Evolutionary conservation across 2,888 invertebrate species (phyloP).

Genomic region (Prosapia bicincta): DNA sequence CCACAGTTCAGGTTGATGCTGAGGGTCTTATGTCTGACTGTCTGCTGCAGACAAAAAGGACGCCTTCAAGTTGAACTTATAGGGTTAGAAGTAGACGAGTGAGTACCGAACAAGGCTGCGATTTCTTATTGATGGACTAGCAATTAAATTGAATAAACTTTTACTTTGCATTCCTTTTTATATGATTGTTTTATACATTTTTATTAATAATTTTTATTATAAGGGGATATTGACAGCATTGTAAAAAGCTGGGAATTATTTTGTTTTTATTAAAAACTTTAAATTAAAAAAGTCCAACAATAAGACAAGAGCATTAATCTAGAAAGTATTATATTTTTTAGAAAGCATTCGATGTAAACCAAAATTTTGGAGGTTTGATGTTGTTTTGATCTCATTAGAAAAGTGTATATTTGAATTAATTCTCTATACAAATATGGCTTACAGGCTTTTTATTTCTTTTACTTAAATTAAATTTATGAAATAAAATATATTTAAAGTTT

Average conservation of each 20-base stretch:
- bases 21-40: conserved; percentile 80
- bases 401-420: not conserved
- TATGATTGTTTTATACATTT: not conserved
- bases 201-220: not conserved
- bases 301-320: not conserved
- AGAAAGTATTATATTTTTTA: not conserved
- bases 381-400: not conserved
- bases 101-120: conserved; percentile 42
- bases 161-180: not conserved
- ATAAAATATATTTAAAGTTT: too few relatives aligned
- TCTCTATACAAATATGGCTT: too few relatives aligned
- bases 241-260: too few relatives aligned
- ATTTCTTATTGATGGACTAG: conserved; percentile 11
- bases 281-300: not conserved
- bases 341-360: not conserved
- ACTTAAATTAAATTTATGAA: too few relatives aligned
- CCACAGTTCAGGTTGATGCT: conserved; percentile 90
- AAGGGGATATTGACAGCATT: too few relatives aligned
- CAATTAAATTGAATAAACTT: not conserved
- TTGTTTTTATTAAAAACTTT: too few relatives aligned
- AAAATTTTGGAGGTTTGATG: not conserved
- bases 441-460: too few relatives aligned
- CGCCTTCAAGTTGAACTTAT: conserved; percentile 81
- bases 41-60: conserved; percentile 82
- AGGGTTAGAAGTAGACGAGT: conserved; percentile 84